Base-by-base conservation (phyloP, 2,113 vertebrate species). In the Lates calcarifer region DNA sequence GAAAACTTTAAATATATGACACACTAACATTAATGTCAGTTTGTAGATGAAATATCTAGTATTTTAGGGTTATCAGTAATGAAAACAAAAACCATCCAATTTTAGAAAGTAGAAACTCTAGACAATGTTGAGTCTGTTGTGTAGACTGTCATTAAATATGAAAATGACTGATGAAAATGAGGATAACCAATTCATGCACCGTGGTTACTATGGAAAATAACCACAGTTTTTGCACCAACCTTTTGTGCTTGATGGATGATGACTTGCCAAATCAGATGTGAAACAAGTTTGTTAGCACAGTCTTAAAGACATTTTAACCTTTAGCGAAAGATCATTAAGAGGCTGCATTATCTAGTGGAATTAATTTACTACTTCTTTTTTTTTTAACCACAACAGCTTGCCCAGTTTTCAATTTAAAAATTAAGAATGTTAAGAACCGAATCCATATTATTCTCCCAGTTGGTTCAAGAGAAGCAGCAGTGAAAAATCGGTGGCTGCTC, bases 111-210 rank as follows among this genome's bases (percentile, higher is more conserved):
- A 64, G 33, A 35, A 57, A 37, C 53, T 61, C 26, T 39, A 18
- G 15, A 45, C 2, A 35, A 37, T 1, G 6, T 22, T 57, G 10
- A 49, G n/a, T n/a, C 45, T 56, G 31, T 20, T 67, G n/a, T 51
- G 26, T 35, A 20, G 43, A 1, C 29, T 56, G 14, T 33, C 49
- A 58, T 57, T 41, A 15, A 67, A 60, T 58, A 62, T 53, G 39
- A 60, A 73, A 80, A 77, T 83, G 62, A 58, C n/a, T 70, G n/a
- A n/a, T n/a, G n/a, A n/a, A n/a, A n/a, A n/a, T 22, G 29, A 18
- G 28, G 33, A 66, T 41, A n/a, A 49, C 24, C 14, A 47, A 58
- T 13, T 63, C 2, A 29, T 14, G 29, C 22, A 49, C 29, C 6
- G 28, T 14, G n/a, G 29, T 61, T 33, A 60, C 14, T 24, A 28